Base-by-base conservation (phyloP, 2,888 invertebrate genomes). In the Empis stercorea region DNA sequence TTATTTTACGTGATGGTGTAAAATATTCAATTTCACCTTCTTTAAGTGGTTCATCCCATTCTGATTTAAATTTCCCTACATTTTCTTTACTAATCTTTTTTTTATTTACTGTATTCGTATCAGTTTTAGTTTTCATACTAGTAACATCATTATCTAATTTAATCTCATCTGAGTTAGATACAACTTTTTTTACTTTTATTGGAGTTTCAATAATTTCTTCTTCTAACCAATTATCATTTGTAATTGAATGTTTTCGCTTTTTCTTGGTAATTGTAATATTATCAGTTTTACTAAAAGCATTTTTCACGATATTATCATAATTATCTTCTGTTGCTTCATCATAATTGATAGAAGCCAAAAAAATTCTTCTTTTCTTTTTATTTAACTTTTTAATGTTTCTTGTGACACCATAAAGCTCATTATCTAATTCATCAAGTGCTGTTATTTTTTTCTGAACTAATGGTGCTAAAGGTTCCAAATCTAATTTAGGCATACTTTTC, bases 371-470 rank as follows among this genome's bases (percentile, higher is more conserved):
- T 43, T 67, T 65, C 7, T 64, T 57, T 45, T 49, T 78, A 48
- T 40, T 75, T 60, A 54, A 70, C 61, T 56, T 76, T 65, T 58
- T 78, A 60, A 40, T 69, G 58, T 48, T 64, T 54, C 40, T 61
- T 45, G 62, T 58, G 2, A 61, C 59, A 2, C 43, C 65, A 61
- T 58, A 64, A 1, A 78, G 62, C 9, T 71, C 65, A 46, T 73
- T 69, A 53, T 81, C 77, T 14, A 80, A 65, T 4, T 70, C 61
- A 1, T 72, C 60, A 6, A 80, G 66, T 1, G 71, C 61, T 9
- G 60, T 47, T 0, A 64, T 66, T 48, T 66, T 71, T 42, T 63
- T 61, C 23, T 62, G 62, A 40, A 64, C 62, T 39, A 63, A 58
- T 37, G 55, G 60, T 23, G 36, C 55, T 43, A 51, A 53, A 7